phyloP scores from a whole-genome alignment of 1,140 invertebrate genomes.

The Leptonema lineaticorne region DNA sequence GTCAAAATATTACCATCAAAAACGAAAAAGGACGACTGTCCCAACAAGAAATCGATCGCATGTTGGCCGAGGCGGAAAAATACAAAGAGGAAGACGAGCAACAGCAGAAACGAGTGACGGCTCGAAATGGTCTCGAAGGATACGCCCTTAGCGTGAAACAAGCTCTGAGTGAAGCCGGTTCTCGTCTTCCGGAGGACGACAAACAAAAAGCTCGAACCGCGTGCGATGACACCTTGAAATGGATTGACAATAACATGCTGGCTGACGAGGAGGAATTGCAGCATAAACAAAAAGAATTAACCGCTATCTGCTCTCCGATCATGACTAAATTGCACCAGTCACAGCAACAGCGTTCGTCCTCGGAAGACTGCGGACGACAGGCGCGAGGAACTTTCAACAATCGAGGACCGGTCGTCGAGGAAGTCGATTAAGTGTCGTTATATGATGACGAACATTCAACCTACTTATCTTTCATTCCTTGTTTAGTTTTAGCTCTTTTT shows the following conservation, averaged over 20 bases:
- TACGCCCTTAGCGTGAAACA: constrained; percentile 61
- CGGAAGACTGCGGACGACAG: constrained; percentile 46
- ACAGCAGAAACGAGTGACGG: constrained; percentile 64
- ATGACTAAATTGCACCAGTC: constrained; percentile 47
- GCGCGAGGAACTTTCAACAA: constrained; percentile 43
- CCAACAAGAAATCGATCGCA: constrained; percentile 60
- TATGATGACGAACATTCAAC: too few relatives aligned
- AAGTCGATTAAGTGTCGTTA: constrained; percentile 77
- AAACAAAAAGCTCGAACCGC: constrained; percentile 43
- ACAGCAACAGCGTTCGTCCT: constrained; percentile 30
- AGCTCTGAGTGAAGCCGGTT: constrained; percentile 44
- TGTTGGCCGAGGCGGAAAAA: constrained; percentile 68
- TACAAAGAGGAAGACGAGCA: constrained; percentile 66
- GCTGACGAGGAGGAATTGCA: constrained; percentile 68
- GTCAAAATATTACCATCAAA: constrained; percentile 59
- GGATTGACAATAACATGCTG: constrained; percentile 65
- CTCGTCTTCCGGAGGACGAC: constrained; percentile 33
- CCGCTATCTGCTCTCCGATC: constrained; percentile 56
- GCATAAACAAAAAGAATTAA: constrained; percentile 58
- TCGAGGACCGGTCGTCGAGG: constrained; percentile 67
- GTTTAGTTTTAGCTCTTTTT: too few relatives aligned
- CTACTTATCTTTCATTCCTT: too few relatives aligned
- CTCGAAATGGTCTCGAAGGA: constrained; percentile 64
- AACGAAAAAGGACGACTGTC: constrained; percentile 61
- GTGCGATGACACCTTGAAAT: constrained; percentile 53